Evolutionary conservation across 92 coral and sea anemone species (phyloP).

Genomic region (Phymanthus crucifer): DNA sequence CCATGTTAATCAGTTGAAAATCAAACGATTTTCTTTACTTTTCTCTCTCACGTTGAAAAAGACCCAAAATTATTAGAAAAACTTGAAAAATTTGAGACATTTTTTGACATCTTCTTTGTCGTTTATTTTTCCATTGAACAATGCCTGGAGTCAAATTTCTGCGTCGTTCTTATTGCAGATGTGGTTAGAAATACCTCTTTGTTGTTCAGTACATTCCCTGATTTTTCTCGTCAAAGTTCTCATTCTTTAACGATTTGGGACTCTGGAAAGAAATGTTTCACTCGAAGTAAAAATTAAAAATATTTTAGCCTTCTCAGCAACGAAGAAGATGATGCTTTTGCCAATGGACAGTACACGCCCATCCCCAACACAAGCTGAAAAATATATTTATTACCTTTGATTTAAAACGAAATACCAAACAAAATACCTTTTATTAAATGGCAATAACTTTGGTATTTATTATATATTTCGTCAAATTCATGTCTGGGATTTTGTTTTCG

Average conservation of each 20-base stretch:
- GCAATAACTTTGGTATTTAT: too few relatives aligned
- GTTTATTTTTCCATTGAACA: constrained; percentile 17
- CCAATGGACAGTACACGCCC: neutral
- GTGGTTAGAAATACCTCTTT: neutral
- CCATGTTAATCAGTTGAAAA: constrained; percentile 16
- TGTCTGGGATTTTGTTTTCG: neutral
- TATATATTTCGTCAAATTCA: too few relatives aligned
- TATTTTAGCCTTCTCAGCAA: too few relatives aligned
- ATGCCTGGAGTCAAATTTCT: constrained; percentile 14
- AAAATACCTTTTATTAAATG: too few relatives aligned
- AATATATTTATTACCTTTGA: neutral
- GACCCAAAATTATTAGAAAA: neutral
- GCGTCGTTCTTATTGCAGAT: neutral
- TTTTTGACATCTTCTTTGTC: constrained; percentile 15
- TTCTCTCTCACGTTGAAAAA: neutral
- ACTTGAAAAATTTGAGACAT: constrained; percentile 25
- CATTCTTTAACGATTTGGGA: neutral
- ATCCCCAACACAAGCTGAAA: neutral
- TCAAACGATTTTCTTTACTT: neutral
- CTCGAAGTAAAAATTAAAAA: neutral
- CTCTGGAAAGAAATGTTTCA: too few relatives aligned
- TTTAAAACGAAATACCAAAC: neutral
- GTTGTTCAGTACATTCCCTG: neutral
- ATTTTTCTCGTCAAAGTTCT: neutral
- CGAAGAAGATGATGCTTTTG: too few relatives aligned